Base-by-base conservation (phyloP, 1,140 invertebrate species). In the Neodiprion lecontei region DNA sequence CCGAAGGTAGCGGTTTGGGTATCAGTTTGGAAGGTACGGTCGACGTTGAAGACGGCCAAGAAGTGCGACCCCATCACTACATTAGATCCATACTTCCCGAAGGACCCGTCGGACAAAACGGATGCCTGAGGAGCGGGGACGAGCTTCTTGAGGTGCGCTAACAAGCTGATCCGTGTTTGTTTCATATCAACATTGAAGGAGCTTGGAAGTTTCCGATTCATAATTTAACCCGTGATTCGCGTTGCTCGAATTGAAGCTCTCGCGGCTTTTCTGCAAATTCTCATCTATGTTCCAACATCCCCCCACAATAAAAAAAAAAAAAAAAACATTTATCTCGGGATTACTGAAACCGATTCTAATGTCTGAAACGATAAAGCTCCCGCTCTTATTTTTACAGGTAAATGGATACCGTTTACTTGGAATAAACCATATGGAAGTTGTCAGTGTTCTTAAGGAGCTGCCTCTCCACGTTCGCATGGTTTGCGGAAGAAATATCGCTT, bases 11-110 rank as follows among this genome's bases (percentile, higher is more conserved):
- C 75, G 97, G 97, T 17, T 90, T 99, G 40, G 98, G 98, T 9
- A 99, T 99, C 76, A 97, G 96, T 74, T 89, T 99, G 70, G 98
- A 99, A 87, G 98, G 98, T 69, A 99, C 98, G 0, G 98, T 98
- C 21, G 97, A 98, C 82, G 95, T 98, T 53, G 96, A 97, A 85
- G 95, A 96, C 77, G 96, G 96, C 4, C 91, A 93, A 23, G 95
- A 98, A 91, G 94, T 98, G 73, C 90, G 97, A 78, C 94, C 97
- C 69, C 95, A 99, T 91, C 95, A 98, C 88, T 98, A 98, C 84
- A 97, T 98, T 81, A 91, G 96, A 76, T 97, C 96, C 47, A 97
- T 99, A 79, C 89, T 98, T 79, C 94, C 95, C 50, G 96, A 98
- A 88, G 98, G 98, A 11, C 97, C 98, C 0, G 97, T 99, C 0